phyloP scores from a whole-genome alignment of 2,888 invertebrate genomes.

The Pristionchus japonicus region DNA sequence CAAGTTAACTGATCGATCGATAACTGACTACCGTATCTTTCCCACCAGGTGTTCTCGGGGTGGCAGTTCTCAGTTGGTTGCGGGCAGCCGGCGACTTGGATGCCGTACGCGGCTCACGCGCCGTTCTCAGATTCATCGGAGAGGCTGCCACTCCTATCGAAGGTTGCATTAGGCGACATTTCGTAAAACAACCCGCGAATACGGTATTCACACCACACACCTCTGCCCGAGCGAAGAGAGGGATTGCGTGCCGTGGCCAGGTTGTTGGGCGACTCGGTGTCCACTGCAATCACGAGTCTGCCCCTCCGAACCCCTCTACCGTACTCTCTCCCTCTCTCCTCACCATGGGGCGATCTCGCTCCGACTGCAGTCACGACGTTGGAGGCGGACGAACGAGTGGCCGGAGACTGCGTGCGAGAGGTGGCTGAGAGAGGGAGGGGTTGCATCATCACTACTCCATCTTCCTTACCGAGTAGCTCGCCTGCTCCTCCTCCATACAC shows the following conservation, averaged over 20 bases:
- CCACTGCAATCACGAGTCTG: background rate
- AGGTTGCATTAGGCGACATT: background rate
- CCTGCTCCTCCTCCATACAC: background rate
- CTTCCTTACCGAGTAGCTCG: background rate
- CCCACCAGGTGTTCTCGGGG: background rate
- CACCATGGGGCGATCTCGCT: constrained; percentile 9
- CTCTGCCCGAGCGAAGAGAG: background rate
- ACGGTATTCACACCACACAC: background rate
- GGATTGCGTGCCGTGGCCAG: background rate
- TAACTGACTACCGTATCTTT: background rate
- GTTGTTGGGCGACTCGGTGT: background rate
- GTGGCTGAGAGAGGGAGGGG: background rate
- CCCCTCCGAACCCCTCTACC: background rate
- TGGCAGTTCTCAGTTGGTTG: background rate
- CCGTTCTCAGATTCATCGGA: background rate
- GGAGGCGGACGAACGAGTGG: background rate
- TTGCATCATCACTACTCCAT: background rate
- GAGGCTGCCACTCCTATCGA: background rate
- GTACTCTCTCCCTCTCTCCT: background rate
- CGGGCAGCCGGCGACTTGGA: background rate
- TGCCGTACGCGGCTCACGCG: background rate
- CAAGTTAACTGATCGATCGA: too few species aligned
- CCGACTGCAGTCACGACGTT: background rate
- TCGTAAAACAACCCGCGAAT: background rate
- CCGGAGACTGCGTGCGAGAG: background rate